Evolutionary conservation across 2,797 vertebrate species (phyloP).

Genomic region (Dipus sagitta): DNA sequence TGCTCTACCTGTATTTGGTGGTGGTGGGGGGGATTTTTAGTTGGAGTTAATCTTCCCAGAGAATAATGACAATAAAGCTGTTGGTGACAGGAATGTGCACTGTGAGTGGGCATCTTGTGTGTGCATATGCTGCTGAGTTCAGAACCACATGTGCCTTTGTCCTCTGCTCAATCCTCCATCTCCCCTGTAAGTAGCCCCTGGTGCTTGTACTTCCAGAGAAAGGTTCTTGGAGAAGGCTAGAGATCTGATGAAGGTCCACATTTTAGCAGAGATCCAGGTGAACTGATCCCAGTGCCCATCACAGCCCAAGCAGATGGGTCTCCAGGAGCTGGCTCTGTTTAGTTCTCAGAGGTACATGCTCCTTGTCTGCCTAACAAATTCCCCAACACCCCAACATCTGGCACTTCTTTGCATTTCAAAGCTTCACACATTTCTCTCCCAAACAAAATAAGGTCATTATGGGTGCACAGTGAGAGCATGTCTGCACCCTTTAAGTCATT

Average conservation of each 20-base stretch:
- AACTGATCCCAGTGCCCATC: no score
- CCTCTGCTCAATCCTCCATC: neutral
- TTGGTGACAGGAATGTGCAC: no score
- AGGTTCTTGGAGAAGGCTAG: neutral
- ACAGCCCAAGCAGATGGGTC: neutral
- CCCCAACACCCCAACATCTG: neutral
- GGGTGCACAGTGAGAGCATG: neutral
- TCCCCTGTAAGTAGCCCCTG: rapidly evolving
- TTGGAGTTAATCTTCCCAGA: neutral
- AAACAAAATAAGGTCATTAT: neutral
- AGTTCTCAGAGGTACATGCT: neutral
- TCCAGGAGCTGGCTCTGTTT: neutral
- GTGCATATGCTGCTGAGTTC: rapidly evolving
- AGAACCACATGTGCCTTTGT: no score
- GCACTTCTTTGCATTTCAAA: neutral
- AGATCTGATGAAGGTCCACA: neutral
- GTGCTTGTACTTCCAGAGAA: neutral
- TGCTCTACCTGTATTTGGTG: conserved; percentile 18
- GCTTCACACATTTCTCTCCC: neutral
- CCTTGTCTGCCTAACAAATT: neutral
- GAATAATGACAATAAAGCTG: neutral
- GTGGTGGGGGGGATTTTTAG: conserved; percentile 2
- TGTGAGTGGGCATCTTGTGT: rapidly evolving
- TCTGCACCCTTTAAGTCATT: neutral
- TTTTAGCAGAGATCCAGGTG: neutral